These are phyloP conservation scores for Pseudomyrmex cubaensis DNA, from an alignment of 1,140 invertebrate species.

Conservation along the genomic window DNA sequence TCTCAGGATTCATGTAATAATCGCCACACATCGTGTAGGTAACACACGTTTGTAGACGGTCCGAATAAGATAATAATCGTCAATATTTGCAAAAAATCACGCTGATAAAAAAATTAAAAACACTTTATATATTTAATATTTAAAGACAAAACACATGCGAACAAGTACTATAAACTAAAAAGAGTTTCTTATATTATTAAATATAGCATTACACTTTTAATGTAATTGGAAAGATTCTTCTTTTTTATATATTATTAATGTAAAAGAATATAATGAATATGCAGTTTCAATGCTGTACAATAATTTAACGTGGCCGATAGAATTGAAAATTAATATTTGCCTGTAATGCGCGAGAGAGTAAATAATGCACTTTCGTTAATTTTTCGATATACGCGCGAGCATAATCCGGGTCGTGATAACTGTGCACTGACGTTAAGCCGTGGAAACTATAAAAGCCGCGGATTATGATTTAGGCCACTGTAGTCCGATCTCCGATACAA, in stretches of 20 bases:
- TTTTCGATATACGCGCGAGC: slow-evolving; percentile 43
- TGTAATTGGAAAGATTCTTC: background rate
- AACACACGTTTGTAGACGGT: background rate
- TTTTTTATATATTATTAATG: background rate
- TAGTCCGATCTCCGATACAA: slow-evolving; percentile 68
- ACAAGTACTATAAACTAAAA: background rate
- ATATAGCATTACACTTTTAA: background rate
- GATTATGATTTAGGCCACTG: slow-evolving; percentile 66
- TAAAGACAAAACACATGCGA: too few species aligned
- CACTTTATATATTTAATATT: too few species aligned
- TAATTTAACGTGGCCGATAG: background rate
- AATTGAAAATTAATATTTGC: slow-evolving; percentile 52
- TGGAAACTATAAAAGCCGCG: slow-evolving; percentile 65
- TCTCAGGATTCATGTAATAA: background rate
- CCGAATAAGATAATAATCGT: background rate
- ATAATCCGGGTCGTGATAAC: slow-evolving; percentile 52
- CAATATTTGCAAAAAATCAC: background rate
- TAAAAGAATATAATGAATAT: slow-evolving; percentile 1
- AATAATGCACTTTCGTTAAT: slow-evolving; percentile 56
- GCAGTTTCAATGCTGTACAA: background rate
- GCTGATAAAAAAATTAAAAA: too few species aligned
- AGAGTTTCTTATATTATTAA: too few species aligned
- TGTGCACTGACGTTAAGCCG: slow-evolving; percentile 49
- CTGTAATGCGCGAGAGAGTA: slow-evolving; percentile 23
- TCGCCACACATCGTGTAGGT: background rate